These are phyloP conservation scores for Microtus pennsylvanicus DNA, from an alignment of 2,113 vertebrate species.

Conservation along the genomic window DNA sequence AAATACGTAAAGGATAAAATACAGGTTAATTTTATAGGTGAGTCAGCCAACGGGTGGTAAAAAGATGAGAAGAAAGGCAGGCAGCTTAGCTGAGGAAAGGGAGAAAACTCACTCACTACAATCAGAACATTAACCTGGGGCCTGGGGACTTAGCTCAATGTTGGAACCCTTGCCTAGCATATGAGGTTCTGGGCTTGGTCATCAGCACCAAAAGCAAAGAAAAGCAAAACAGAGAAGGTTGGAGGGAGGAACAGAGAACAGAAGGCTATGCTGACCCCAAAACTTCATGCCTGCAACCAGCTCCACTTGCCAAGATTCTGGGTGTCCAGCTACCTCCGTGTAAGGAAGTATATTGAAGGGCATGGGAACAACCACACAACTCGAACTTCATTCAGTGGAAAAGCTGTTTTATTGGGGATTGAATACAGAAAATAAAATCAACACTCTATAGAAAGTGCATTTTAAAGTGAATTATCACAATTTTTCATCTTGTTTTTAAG, in stretches of 20 bases:
- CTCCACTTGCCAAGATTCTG: neutral
- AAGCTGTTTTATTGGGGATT: slow-evolving; percentile 12
- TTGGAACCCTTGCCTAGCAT: neutral
- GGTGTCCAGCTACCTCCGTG: neutral
- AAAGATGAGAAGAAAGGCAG: neutral
- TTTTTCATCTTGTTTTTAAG: slow-evolving; percentile 27
- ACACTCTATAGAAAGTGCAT: slow-evolving; percentile 34
- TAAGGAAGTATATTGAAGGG: neutral
- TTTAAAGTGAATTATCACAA: slow-evolving; percentile 31
- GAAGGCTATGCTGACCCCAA: no score
- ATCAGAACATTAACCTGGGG: neutral
- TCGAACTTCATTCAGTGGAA: neutral
- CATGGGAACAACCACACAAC: neutral
- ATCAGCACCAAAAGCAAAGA: neutral
- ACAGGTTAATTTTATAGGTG: neutral
- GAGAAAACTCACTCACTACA: neutral
- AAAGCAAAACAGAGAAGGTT: neutral
- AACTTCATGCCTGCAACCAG: neutral
- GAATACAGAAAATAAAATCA: neutral
- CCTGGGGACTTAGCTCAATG: neutral
- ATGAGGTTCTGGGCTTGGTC: neutral
- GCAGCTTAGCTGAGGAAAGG: slow-evolving; percentile 27
- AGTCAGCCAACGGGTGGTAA: neutral
- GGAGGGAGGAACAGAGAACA: neutral
- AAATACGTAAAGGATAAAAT: slow-evolving; percentile 11